Percentiles rank a stretch among this genome's conserved stretches.
phyloP scores from a whole-genome alignment of 2,113 vertebrate species.

The Proteles cristata region DNA sequence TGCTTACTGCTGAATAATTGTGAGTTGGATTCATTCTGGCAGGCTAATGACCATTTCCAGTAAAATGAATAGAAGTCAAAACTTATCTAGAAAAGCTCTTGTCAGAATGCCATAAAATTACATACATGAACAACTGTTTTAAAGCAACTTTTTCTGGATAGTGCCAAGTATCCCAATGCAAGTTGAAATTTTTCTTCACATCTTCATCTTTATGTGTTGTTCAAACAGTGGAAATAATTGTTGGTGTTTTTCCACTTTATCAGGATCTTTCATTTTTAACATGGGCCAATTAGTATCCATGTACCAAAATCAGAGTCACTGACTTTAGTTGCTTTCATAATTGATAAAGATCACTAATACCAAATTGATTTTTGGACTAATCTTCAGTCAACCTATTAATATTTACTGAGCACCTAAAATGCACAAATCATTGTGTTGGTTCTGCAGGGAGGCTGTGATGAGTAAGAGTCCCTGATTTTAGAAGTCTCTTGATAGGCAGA shows the following conservation, averaged over 20 bases:
- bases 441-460: neutral
- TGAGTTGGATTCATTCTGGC: slow-evolving; percentile 52
- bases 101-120: slow-evolving; percentile 38
- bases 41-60: slow-evolving; percentile 28
- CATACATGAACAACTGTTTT: slow-evolving; percentile 2
- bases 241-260: slow-evolving; percentile 31
- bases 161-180: slow-evolving; percentile 1
- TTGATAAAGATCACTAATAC: slow-evolving; percentile 13
- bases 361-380: slow-evolving; percentile 39
- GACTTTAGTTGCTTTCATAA: neutral
- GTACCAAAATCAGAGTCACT: slow-evolving; percentile 34
- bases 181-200: slow-evolving; percentile 13
- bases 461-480: neutral
- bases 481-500: neutral
- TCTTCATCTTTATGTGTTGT: neutral
- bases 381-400: neutral
- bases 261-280: neutral
- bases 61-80: slow-evolving; percentile 23
- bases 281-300: neutral
- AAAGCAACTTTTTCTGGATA: slow-evolving; percentile 15
- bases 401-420: neutral
- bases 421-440: neutral
- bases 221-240: slow-evolving; percentile 6
- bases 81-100: slow-evolving; percentile 13
- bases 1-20: slow-evolving; percentile 18